A percentile compares a stretch with the other conserved stretches of the same genome.
These are phyloP conservation scores for Zaprionus capensis DNA, from an alignment of 1,140 invertebrate species.

Conservation along the genomic window DNA sequence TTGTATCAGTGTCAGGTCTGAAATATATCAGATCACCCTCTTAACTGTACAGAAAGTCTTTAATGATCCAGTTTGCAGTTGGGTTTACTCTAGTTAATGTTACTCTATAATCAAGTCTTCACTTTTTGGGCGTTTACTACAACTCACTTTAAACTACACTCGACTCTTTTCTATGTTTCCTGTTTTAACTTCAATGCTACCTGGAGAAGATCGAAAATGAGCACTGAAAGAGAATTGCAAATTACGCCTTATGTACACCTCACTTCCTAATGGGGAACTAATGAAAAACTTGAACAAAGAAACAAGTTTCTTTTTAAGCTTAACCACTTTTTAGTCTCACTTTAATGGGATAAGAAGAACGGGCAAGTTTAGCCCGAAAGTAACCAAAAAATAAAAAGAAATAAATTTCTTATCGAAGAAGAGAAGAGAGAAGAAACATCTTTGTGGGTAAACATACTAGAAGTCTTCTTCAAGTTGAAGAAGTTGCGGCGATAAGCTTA, in stretches of 20 bases:
- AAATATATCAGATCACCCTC: no score
- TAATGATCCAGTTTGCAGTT: not conserved
- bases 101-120: not conserved
- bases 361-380: not conserved
- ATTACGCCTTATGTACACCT: not conserved
- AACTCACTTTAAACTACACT: not conserved
- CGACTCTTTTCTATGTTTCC: not conserved
- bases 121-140: not conserved
- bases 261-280: constrained; percentile 7
- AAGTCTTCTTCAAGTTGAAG: not conserved
- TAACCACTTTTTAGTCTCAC: not conserved
- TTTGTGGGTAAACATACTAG: not conserved
- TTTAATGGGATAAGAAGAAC: not conserved
- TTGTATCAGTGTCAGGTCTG: no score
- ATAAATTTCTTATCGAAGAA: not conserved
- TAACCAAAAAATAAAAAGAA: not conserved
- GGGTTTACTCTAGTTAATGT: not conserved
- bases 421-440: not conserved
- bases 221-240: not conserved
- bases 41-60: no score
- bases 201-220: not conserved
- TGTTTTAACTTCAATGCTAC: not conserved
- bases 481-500: not conserved
- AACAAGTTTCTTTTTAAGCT: not conserved
- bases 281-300: not conserved